Percentiles rank a stretch among this genome's conserved stretches.
phyloP scores from a whole-genome alignment of 2,113 vertebrate genomes.

The Colistium nudipinnis region DNA sequence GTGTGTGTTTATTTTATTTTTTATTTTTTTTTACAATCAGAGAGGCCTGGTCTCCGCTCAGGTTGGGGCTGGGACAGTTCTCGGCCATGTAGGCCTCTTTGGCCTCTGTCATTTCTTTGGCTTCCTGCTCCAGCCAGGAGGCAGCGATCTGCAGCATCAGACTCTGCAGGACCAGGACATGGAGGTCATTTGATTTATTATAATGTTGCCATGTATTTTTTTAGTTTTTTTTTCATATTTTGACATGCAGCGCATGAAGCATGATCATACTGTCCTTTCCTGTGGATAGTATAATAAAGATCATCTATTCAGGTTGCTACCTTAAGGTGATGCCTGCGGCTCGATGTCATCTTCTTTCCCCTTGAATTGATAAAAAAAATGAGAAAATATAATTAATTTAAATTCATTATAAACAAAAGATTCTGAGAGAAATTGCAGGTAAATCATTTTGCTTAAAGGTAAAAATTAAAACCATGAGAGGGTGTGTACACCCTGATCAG shows the following conservation, averaged over 20 bases:
- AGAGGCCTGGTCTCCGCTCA: constrained; percentile 83
- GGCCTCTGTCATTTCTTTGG: constrained; percentile 72
- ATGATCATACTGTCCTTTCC: background rate
- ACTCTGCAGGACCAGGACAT: constrained; percentile 80
- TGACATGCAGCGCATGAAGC: background rate
- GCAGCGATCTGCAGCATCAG: constrained; percentile 91
- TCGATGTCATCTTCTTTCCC: constrained; percentile 86
- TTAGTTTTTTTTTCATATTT: background rate
- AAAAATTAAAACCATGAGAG: no score
- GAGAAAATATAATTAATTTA: background rate
- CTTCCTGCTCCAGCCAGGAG: constrained; percentile 86
- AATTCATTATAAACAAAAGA: no score
- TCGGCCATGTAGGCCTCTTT: constrained; percentile 87
- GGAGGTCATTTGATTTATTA: no score
- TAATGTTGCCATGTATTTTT: background rate
- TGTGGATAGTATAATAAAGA: background rate
- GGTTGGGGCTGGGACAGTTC: constrained; percentile 79
- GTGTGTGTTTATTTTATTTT: no score
- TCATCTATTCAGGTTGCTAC: constrained; percentile 64
- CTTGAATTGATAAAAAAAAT: background rate
- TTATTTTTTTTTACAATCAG: constrained; percentile 84
- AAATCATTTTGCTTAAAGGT: no score
- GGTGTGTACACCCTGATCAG: no score
- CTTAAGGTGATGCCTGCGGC: constrained; percentile 91
- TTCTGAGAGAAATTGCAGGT: background rate